These are phyloP conservation scores for Dimorphilus gyrociliatus DNA, from an alignment of 2,888 invertebrate species.

Conservation along the genomic window DNA sequence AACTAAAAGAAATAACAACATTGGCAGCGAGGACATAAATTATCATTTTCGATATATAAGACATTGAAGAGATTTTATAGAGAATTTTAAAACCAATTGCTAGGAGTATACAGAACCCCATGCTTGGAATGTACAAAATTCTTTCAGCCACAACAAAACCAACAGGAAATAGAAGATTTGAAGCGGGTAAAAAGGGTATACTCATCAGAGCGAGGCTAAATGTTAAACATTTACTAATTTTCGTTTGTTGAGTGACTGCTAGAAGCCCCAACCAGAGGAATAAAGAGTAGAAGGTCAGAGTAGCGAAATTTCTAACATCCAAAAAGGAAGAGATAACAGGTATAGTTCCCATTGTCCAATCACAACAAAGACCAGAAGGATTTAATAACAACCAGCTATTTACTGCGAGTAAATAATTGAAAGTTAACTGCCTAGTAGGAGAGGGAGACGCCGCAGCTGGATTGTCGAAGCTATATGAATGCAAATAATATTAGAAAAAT, in stretches of 20 bases:
- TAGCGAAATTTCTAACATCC: conserved; percentile 66
- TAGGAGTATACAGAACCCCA: conserved; percentile 85
- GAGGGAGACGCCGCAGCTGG: conserved; percentile 75
- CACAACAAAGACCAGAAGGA: conserved; percentile 80
- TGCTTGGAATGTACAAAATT: conserved; percentile 85
- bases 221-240: neutral
- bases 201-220: conserved; percentile 59
- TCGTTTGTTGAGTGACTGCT: neutral
- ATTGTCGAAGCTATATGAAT: conserved; percentile 80
- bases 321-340: conserved; percentile 60
- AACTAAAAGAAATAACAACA: conserved; percentile 52
- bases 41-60: conserved; percentile 18
- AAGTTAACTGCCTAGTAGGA: conserved; percentile 72
- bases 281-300: conserved; percentile 50
- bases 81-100: conserved; percentile 46
- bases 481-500: too few relatives aligned
- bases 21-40: conserved; percentile 47
- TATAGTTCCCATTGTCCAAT: conserved; percentile 96
- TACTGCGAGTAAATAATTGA: conserved; percentile 73
- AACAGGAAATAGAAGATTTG: conserved; percentile 90
- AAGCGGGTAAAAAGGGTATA: conserved; percentile 82
- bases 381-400: conserved; percentile 76
- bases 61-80: neutral
- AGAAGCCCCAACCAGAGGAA: conserved; percentile 16
- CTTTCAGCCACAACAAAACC: conserved; percentile 93